Evolutionary conservation across 1,140 invertebrate species (phyloP), one percentile per base, ranked within the genome.

Genomic region (Bacillus rossius): DNA sequence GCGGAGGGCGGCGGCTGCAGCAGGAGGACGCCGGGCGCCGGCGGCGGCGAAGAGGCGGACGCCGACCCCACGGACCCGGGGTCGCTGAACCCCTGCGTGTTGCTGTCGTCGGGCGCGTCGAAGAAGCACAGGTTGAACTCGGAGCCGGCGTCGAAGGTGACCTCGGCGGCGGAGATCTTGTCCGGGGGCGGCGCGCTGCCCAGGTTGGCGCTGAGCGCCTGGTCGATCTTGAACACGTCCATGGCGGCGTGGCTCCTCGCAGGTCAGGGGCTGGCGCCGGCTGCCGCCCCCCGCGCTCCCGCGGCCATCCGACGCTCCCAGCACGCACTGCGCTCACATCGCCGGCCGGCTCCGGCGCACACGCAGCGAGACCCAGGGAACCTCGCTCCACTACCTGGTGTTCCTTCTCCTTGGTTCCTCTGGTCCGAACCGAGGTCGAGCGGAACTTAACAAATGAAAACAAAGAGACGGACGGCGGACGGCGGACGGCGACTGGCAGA

Each of bases 41-140:
- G 73, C 19, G 74, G 75, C 49, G 81, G 82, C 29, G 79, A 79
- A 40, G 80, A 79, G 29, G 77, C 78, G 49, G 79, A 79, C 41
- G 76, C 75, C 38, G 84, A 84, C 55, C 80, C 83, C 48, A 84
- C 81, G 53, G 84, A 84, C 49, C 79, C 82, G 22, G 81, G 80
- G 67, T 86, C 84, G 69, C 83, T 82, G 75, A 84, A 85, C 47
- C 82, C 84, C 66, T 83, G 81, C 7, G 79, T 81, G 64, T 78
- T 84, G 19, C 62, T 61, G 64, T 80, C 80, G 67, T 83, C 83
- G 29, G 83, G 80, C 26, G 77, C 79, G 74, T 88, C 86, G 75
- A 89, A 89, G 75, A 88, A 89, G 75, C 85, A 83, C 66, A 88
- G 76, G 76, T 88, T 87, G 70, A 89, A 88, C 70, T 87, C 86